Evolutionary conservation across 2,888 invertebrate genomes (phyloP).

Genomic region (Drosophila lacicola): DNA sequence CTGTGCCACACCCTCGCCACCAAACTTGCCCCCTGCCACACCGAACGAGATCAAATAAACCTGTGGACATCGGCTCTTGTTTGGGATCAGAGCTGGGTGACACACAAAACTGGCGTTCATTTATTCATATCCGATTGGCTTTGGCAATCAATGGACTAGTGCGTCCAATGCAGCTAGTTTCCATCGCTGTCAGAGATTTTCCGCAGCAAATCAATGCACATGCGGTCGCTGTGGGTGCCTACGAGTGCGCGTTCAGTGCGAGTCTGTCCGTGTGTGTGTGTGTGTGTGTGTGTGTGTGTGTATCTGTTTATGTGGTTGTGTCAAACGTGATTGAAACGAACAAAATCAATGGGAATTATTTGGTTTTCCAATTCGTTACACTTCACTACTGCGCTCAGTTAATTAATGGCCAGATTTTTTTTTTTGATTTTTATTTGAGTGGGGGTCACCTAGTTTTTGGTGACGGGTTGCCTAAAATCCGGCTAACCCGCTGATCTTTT

Average conservation of each 20-base stretch:
- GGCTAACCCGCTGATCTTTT: constrained; percentile 41
- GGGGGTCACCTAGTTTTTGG: not conserved
- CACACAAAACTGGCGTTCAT: constrained; percentile 58
- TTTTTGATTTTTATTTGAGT: constrained; percentile 6
- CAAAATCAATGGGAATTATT: constrained; percentile 79
- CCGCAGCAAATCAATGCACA: constrained; percentile 70
- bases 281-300: not conserved
- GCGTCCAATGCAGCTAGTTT: constrained; percentile 41
- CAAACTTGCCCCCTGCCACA: not conserved
- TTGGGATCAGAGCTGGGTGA: constrained; percentile 30
- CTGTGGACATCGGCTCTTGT: constrained; percentile 23
- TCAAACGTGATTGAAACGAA: constrained; percentile 66
- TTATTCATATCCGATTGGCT: constrained; percentile 77
- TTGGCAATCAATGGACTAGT: constrained; percentile 76
- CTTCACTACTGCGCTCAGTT: constrained; percentile 68
- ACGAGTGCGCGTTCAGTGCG: constrained; percentile 1
- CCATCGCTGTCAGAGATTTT: constrained; percentile 60
- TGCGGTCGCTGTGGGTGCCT: constrained; percentile 56
- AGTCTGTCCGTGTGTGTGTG: constrained; percentile 6
- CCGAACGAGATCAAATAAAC: constrained; percentile 37
- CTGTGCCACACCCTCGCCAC: not conserved
- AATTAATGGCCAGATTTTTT: constrained; percentile 61
- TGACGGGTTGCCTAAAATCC: constrained; percentile 19
- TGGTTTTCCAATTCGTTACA: constrained; percentile 81
- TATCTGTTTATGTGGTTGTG: constrained; percentile 27